Conservation (phyloP, 2,888 invertebrate genomes). For the Ochropleura plecta region DNA sequence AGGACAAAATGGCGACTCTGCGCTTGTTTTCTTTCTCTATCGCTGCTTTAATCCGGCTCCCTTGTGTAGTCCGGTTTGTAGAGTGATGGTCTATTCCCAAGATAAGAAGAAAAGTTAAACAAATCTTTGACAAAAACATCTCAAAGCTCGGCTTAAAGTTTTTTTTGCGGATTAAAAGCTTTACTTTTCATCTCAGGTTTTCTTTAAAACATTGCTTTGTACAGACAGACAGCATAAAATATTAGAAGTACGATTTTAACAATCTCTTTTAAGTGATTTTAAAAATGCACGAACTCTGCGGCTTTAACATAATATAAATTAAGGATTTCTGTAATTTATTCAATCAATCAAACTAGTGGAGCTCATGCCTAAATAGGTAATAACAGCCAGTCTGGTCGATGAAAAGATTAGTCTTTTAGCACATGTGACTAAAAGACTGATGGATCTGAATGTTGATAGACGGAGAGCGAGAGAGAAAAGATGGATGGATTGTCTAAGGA, state of each 20-base stretch:
- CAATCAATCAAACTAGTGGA: background rate
- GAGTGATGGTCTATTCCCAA: background rate
- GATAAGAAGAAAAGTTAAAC: background rate
- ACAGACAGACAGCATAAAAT: slow-evolving; percentile 7
- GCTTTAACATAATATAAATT: background rate
- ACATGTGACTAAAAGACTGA: too few species aligned
- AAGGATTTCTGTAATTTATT: background rate
- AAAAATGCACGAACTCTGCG: slow-evolving; percentile 1
- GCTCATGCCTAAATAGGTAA: too few species aligned
- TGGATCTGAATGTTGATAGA: too few species aligned
- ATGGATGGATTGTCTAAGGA: too few species aligned
- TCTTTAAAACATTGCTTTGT: background rate
- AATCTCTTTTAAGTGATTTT: slow-evolving; percentile 2
- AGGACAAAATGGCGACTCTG: background rate
- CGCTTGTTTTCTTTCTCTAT: background rate
- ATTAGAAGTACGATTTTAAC: background rate
- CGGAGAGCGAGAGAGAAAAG: too few species aligned
- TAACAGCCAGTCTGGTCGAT: too few species aligned
- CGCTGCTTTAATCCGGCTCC: background rate
- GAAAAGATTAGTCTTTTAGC: too few species aligned
- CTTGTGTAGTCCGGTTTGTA: background rate
- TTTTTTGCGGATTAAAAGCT: background rate
- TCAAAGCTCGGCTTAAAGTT: background rate
- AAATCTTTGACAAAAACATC: slow-evolving; percentile 1
- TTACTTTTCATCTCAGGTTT: background rate